These are phyloP conservation scores for Kradibia gibbosae DNA, from an alignment of 1,140 invertebrate genomes.

Conservation along the genomic window DNA sequence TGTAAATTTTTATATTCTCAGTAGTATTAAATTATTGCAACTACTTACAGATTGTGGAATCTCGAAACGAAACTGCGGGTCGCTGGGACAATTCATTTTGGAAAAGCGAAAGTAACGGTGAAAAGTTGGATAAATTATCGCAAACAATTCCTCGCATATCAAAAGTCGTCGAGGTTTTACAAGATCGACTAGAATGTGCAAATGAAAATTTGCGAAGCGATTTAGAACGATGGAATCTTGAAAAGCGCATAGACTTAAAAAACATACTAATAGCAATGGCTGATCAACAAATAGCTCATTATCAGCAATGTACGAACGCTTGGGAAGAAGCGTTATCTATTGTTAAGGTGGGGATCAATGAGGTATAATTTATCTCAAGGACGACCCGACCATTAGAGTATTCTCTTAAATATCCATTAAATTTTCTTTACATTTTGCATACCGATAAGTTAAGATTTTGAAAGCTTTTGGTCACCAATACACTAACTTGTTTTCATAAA, in stretches of 20 bases:
- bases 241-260: constrained; percentile 80
- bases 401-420: constrained; percentile 52
- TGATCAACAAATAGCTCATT: constrained; percentile 80
- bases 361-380: constrained; percentile 57
- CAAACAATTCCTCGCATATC: constrained; percentile 74
- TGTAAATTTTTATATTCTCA: too few species aligned
- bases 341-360: constrained; percentile 61
- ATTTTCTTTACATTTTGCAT: constrained; percentile 35
- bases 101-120: constrained; percentile 74
- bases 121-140: constrained; percentile 75
- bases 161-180: constrained; percentile 75
- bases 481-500: constrained; percentile 18
- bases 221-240: constrained; percentile 80
- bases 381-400: constrained; percentile 57
- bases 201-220: constrained; percentile 83
- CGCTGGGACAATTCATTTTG: constrained; percentile 73
- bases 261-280: constrained; percentile 78
- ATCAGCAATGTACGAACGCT: constrained; percentile 77
- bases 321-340: constrained; percentile 76
- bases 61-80: constrained; percentile 55
- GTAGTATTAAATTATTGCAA: too few species aligned
- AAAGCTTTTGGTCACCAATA: constrained; percentile 20
- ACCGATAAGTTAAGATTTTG: constrained; percentile 14
- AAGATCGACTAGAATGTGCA: constrained; percentile 81
- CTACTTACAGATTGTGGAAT: constrained; percentile 61